Evolutionary conservation across 2,113 vertebrate genomes (phyloP).

Genomic region (Pseudorhombus dupliciocellatus): DNA sequence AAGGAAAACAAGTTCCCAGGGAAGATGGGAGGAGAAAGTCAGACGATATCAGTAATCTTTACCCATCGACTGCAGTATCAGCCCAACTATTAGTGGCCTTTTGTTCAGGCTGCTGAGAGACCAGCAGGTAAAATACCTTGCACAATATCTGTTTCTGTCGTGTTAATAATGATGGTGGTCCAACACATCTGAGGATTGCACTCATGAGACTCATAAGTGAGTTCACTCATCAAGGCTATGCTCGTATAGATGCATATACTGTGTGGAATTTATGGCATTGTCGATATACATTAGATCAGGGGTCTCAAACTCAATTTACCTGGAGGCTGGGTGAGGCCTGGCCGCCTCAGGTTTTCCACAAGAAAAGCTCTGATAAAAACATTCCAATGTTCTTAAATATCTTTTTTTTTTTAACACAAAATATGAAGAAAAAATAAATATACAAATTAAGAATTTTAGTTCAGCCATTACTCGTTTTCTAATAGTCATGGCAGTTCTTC

Average conservation of each 20-base stretch:
- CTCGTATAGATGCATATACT: constrained; percentile 3
- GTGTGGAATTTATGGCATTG: background rate
- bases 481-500: no score
- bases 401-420: no score
- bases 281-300: no score
- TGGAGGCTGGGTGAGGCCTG: no score
- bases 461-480: no score
- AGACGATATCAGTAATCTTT: constrained; percentile 62
- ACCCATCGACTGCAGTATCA: constrained; percentile 37
- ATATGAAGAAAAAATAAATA: no score
- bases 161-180: constrained; percentile 29
- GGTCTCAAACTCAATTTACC: no score
- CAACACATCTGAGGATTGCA: constrained; percentile 21
- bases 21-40: constrained; percentile 37
- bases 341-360: no score
- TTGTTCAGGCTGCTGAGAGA: constrained; percentile 21
- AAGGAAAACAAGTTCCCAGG: constrained; percentile 42
- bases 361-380: no score
- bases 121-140: constrained; percentile 29
- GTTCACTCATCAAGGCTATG: background rate
- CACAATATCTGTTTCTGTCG: constrained; percentile 15
- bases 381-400: no score
- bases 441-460: no score
- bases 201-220: constrained; percentile 12
- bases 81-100: constrained; percentile 47